Evolutionary conservation across 64 coral and sea anemone genomes (phyloP).

Genomic region (Montipora efflorescens): DNA sequence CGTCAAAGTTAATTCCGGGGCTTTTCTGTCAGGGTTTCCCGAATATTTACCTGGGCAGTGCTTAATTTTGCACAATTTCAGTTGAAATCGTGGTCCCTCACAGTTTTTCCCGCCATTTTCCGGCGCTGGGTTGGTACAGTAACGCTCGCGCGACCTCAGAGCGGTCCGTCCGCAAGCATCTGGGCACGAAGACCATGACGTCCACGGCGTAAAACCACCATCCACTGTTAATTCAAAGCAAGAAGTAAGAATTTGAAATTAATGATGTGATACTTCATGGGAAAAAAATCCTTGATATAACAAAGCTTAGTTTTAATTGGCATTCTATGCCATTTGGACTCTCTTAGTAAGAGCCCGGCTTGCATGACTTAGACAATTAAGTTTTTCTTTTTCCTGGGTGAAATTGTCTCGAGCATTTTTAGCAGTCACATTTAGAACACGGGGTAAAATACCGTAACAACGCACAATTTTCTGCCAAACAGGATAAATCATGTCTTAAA

Average conservation of each 20-base stretch:
- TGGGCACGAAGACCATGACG: conserved; percentile 77
- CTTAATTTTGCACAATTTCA: conserved; percentile 88
- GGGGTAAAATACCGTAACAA: too few species aligned
- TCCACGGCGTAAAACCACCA: conserved; percentile 91
- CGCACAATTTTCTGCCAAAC: too few species aligned
- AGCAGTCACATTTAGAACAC: too few species aligned
- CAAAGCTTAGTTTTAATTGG: too few species aligned
- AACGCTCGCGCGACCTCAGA: conserved; percentile 92
- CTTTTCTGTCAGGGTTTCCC: neutral
- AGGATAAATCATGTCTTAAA: too few species aligned
- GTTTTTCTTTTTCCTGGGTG: too few species aligned
- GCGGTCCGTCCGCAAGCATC: conserved; percentile 84
- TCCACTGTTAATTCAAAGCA: conserved; percentile 56
- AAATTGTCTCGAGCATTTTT: too few species aligned
- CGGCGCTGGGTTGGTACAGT: conserved; percentile 90
- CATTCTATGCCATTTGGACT: too few species aligned
- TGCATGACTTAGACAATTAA: too few species aligned
- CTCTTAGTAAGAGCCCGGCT: too few species aligned
- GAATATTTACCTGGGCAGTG: conserved; percentile 64
- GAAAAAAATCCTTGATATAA: too few species aligned
- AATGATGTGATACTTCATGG: neutral
- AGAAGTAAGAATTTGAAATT: neutral
- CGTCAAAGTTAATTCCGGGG: too few species aligned
- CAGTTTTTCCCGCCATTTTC: conserved; percentile 91
- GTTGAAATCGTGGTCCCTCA: conserved; percentile 87